Evolutionary conservation across 2,113 vertebrate species (phyloP).

Genomic region (Pelvicachromis taeniatus): DNA sequence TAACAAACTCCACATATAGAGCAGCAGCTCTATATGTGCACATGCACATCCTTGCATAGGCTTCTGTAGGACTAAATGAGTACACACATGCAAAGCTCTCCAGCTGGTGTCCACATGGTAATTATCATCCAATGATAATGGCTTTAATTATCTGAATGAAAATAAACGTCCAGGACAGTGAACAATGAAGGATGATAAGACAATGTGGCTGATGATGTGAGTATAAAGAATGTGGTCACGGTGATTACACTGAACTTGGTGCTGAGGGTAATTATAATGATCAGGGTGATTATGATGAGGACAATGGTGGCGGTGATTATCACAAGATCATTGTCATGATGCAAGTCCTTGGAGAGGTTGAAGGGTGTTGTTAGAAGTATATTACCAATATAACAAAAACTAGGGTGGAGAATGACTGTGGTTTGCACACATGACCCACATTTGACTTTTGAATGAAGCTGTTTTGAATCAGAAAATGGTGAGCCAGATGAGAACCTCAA

Average conservation of each 20-base stretch:
- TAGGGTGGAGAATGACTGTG: no score
- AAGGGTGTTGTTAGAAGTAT: background rate
- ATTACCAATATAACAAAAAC: background rate
- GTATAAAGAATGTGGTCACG: background rate
- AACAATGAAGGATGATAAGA: background rate
- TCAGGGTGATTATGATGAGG: background rate
- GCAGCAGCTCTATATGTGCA: background rate
- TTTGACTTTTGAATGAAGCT: background rate
- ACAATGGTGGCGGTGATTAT: background rate
- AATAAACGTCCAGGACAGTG: background rate
- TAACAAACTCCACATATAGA: background rate
- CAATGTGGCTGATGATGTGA: background rate
- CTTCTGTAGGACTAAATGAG: accelerated
- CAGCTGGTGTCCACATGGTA: slow-evolving; percentile 38
- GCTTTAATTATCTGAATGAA: background rate
- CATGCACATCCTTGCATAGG: background rate
- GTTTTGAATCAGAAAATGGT: background rate
- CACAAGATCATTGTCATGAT: background rate
- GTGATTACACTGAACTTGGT: background rate
- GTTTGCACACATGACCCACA: background rate
- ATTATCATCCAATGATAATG: background rate
- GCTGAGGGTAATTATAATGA: background rate
- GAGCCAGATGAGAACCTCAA: background rate
- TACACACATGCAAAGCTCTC: background rate
- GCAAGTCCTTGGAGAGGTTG: background rate